These are phyloP conservation scores for Oncorhynchus masou DNA, from an alignment of 2,113 vertebrate genomes.

Conservation along the genomic window DNA sequence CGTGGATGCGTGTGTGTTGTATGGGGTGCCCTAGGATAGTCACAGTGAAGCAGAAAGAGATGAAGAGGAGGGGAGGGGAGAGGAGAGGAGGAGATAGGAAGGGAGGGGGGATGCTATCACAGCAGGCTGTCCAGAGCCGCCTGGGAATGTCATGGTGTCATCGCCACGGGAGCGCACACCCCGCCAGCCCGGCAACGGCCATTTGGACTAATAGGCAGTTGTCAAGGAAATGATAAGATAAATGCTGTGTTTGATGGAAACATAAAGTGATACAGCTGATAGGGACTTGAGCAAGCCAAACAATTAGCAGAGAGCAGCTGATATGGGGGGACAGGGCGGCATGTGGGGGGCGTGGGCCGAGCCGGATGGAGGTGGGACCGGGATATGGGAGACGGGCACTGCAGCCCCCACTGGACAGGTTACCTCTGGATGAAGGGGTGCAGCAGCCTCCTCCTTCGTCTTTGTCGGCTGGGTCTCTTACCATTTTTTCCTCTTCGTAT, in stretches of 20 bases:
- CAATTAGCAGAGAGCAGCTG: slow-evolving; percentile 64
- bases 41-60: background rate
- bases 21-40: no score
- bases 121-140: slow-evolving; percentile 58
- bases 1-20: no score
- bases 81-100: background rate
- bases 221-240: slow-evolving; percentile 79
- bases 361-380: background rate
- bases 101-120: background rate
- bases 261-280: slow-evolving; percentile 67
- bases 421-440: no score
- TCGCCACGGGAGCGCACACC: slow-evolving; percentile 65
- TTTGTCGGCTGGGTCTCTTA: slow-evolving; percentile 34
- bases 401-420: slow-evolving; percentile 5
- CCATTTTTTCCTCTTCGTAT: slow-evolving; percentile 29
- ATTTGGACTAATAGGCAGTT: slow-evolving; percentile 75
- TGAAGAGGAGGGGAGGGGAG: background rate
- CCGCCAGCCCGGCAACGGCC: slow-evolving; percentile 42
- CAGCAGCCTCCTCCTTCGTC: slow-evolving; percentile 10
- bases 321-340: background rate
- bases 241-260: slow-evolving; percentile 75
- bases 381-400: slow-evolving; percentile 3
- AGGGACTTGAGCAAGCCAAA: slow-evolving; percentile 61
- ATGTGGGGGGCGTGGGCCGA: slow-evolving; percentile 31
- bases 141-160: slow-evolving; percentile 76